Conservation (phyloP, 2,797 vertebrate species). For the Threskiornis aethiopicus region DNA sequence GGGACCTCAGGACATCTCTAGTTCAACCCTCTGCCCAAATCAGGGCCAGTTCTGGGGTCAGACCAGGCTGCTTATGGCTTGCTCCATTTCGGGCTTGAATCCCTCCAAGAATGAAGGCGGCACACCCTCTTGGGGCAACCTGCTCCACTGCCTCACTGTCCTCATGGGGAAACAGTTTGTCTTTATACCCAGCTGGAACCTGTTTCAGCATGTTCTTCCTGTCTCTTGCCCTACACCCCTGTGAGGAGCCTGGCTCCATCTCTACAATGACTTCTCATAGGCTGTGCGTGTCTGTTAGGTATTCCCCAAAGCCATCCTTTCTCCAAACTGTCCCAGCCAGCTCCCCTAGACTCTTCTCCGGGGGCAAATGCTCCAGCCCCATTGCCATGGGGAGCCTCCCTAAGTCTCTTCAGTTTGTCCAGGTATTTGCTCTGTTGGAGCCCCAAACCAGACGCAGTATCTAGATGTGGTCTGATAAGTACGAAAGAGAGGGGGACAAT, state of each 20-base stretch:
- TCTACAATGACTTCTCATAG: rapidly evolving
- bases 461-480: not conserved
- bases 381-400: rapidly evolving
- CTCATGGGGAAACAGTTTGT: not conserved
- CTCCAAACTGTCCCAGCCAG: not conserved
- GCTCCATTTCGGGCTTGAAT: not conserved
- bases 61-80: not conserved
- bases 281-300: not conserved
- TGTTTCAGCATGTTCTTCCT: not conserved
- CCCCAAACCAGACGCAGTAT: rapidly evolving
- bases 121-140: not conserved
- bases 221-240: not conserved
- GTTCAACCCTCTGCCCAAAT: not conserved
- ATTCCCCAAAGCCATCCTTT: not conserved
- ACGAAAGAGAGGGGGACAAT: rapidly evolving
- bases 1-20: not conserved
- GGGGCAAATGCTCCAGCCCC: not conserved
- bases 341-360: not conserved
- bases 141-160: not conserved
- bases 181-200: not conserved
- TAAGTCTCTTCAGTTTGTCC: not conserved
- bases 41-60: not conserved
- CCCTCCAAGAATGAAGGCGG: not conserved
- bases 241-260: not conserved
- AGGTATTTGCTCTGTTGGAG: not conserved